Base-by-base conservation (phyloP, 2,888 invertebrate genomes). In the Candidula unifasciata region DNA sequence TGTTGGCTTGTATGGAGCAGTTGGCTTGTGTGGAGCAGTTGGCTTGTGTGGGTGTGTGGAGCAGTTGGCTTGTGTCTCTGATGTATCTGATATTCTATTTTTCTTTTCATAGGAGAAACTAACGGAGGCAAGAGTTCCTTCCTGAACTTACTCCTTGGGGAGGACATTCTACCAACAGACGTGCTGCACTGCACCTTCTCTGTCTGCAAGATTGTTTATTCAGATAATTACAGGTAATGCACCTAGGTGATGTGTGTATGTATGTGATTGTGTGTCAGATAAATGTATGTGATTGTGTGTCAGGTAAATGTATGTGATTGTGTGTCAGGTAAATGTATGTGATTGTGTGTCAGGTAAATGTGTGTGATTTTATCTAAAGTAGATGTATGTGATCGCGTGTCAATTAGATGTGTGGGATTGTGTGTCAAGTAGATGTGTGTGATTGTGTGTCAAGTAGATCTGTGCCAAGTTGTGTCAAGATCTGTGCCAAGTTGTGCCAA, bases 121-220 rank as follows among this genome's bases (percentile, higher is more conserved):
- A 90, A 90, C 27, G 91, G 92, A 1, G 92, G 92, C 1, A 92
- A 92, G 85, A 91, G 92, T 37, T 89, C 89, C 13, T 88, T 92
- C 18, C 82, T 92, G 21, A 92, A 92, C 80, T 84, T 92, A 16
- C 81, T 92, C 0, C 88, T 91, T 37, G 90, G 89, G 1, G 86
- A 88, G 37, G 89, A 91, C 35, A 84, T 91, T 2, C 85, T 91
- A 57, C 90, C 91, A 2, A 89, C 89, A 24, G 88, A 89, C 37
- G 89, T 89, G 54, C 87, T 90, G 44, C 89, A 90, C 76, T 92
- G 92, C 37, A 92, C 92, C 0, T 90, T 90, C 10, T 88, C 89
- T 33, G 89, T 91, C 21, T 91, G 91, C 52, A 84, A 74, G 64
- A 84, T 84, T 30, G 66, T 74, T 8, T 84, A 84, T 27, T 71